phyloP scores from a whole-genome alignment of 2,797 vertebrate genomes.

The Oreortyx pictus region DNA sequence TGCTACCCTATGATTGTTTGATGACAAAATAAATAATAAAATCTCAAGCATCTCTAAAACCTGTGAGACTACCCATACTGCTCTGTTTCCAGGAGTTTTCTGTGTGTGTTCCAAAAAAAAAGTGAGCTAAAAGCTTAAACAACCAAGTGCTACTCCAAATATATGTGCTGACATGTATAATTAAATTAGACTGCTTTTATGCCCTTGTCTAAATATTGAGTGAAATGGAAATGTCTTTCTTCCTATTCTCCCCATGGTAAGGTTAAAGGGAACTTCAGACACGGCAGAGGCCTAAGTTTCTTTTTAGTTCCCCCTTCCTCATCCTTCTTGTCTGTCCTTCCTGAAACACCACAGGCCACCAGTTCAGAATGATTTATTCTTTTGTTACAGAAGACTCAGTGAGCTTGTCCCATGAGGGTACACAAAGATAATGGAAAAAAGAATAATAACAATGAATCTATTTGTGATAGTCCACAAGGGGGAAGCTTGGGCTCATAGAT shows the following conservation, averaged over 20 bases:
- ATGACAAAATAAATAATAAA: no score
- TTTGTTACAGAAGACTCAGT: background rate
- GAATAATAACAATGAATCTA: conserved; percentile 21
- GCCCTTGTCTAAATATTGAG: background rate
- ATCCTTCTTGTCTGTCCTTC: background rate
- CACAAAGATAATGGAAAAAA: background rate
- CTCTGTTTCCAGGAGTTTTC: background rate
- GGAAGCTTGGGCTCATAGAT: background rate
- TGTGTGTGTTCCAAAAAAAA: background rate
- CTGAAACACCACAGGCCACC: background rate
- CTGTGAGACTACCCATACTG: background rate
- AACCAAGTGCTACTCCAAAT: background rate
- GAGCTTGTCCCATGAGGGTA: background rate
- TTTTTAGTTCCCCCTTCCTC: background rate
- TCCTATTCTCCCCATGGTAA: background rate
- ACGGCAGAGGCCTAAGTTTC: background rate
- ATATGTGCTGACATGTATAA: background rate
- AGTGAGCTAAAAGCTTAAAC: background rate
- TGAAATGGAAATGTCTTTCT: background rate
- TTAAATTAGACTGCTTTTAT: background rate
- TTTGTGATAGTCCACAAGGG: background rate
- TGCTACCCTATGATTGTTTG: background rate
- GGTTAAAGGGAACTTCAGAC: background rate
- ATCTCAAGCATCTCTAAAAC: background rate
- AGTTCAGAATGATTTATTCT: background rate